phyloP scores from a whole-genome alignment of 1,140 invertebrate species.

The Hylaeus anthracinus region DNA sequence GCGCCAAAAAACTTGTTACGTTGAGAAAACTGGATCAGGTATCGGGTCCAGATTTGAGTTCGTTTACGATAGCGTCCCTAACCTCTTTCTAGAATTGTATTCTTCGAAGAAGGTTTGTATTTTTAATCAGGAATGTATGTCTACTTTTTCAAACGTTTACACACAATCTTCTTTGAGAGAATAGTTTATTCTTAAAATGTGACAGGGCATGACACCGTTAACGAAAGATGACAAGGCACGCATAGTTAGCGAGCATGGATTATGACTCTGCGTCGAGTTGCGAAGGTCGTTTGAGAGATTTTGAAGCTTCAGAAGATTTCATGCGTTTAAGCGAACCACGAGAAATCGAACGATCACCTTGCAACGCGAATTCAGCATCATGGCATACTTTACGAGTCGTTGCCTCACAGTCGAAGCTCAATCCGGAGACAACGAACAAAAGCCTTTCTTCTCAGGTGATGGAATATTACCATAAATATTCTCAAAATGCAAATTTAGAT shows the following conservation, averaged over 20 bases:
- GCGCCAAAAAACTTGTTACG: neutral
- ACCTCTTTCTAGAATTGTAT: slow-evolving; percentile 5
- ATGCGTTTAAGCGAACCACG: slow-evolving; percentile 35
- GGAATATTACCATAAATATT: slow-evolving; percentile 75
- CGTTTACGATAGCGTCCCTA: slow-evolving; percentile 39
- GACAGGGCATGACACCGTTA: slow-evolving; percentile 26
- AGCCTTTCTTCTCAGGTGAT: slow-evolving; percentile 75
- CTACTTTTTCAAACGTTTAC: neutral
- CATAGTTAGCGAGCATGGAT: slow-evolving; percentile 68
- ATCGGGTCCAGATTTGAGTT: neutral
- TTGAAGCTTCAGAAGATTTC: slow-evolving; percentile 48
- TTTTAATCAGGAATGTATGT: neutral
- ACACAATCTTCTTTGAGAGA: neutral
- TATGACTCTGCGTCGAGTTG: slow-evolving; percentile 75
- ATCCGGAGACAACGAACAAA: slow-evolving; percentile 48
- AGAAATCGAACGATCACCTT: slow-evolving; percentile 28
- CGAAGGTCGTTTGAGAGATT: slow-evolving; percentile 64
- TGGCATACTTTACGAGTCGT: slow-evolving; percentile 53
- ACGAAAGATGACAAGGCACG: slow-evolving; percentile 56
- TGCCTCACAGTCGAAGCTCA: slow-evolving; percentile 24
- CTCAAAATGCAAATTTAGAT: slow-evolving; percentile 72
- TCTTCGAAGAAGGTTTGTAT: neutral
- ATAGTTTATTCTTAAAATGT: slow-evolving; percentile 12
- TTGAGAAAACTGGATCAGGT: neutral
- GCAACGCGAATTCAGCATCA: slow-evolving; percentile 21